Percentiles rank a stretch among this genome's conserved stretches.
phyloP scores from a whole-genome alignment of 2,888 invertebrate genomes.

The Holacanthella duospinosa region DNA sequence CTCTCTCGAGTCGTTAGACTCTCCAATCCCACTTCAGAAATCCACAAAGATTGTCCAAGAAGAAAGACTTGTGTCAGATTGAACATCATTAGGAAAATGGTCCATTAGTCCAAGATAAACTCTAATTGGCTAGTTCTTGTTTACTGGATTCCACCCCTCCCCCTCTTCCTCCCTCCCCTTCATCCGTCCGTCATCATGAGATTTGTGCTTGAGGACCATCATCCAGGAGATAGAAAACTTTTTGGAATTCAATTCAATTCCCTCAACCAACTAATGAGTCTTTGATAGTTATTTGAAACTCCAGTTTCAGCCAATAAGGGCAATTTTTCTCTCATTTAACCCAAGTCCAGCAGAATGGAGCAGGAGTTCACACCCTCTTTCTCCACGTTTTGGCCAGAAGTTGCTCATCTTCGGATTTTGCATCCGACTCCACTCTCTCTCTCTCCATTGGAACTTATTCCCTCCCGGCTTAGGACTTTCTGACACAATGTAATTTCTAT shows the following conservation, averaged over 20 bases:
- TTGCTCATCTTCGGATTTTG: slow-evolving; percentile 27
- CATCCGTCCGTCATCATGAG: no score
- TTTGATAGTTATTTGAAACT: slow-evolving; percentile 23
- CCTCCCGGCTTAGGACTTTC: slow-evolving; percentile 18
- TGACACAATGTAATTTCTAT: slow-evolving; percentile 37
- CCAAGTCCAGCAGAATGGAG: slow-evolving; percentile 7
- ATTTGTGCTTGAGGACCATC: no score
- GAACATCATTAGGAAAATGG: no score
- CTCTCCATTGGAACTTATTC: slow-evolving; percentile 13
- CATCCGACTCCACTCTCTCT: slow-evolving; percentile 10
- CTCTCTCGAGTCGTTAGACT: neutral
- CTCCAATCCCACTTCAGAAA: neutral
- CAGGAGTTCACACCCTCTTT: neutral
- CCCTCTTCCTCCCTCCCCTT: no score
- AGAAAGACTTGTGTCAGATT: no score
- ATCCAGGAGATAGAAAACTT: neutral
- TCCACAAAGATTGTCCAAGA: no score
- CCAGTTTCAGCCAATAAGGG: slow-evolving; percentile 16
- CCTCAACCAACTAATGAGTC: slow-evolving; percentile 21
- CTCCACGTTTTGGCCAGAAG: slow-evolving; percentile 18
- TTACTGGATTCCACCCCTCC: no score
- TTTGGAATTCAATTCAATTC: slow-evolving; percentile 7
- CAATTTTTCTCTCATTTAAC: slow-evolving; percentile 29
- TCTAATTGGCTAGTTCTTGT: no score
- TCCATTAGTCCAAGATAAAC: no score